phyloP scores from a whole-genome alignment of 2,888 invertebrate species.

The Philereme transversata region DNA sequence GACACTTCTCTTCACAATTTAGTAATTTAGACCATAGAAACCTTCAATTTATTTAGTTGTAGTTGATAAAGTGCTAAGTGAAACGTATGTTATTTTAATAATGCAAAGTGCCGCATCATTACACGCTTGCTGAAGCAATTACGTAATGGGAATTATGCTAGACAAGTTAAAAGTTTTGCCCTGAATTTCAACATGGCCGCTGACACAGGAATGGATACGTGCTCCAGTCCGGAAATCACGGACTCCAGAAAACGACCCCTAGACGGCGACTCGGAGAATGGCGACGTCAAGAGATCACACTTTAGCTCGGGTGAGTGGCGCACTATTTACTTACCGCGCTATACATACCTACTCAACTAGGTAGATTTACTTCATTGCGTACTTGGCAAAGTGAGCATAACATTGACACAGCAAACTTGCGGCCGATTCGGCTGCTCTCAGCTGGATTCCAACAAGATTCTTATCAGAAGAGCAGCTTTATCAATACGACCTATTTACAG shows the following conservation, averaged over 20 bases:
- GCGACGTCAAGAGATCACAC: constrained; percentile 94
- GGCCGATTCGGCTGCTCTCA: constrained; percentile 62
- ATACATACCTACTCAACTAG: constrained; percentile 41
- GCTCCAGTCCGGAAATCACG: constrained; percentile 95
- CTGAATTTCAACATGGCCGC: constrained; percentile 92
- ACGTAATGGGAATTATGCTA: constrained; percentile 85
- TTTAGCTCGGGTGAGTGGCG: constrained; percentile 92
- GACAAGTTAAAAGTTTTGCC: constrained; percentile 83
- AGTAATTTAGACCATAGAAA: constrained; percentile 71
- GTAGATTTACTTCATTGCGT: constrained; percentile 65
- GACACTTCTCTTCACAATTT: constrained; percentile 79
- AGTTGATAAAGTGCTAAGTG: constrained; percentile 80
- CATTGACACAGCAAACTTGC: constrained; percentile 72
- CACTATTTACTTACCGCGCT: constrained; percentile 49
- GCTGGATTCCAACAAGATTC: constrained; percentile 74
- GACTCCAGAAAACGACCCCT: constrained; percentile 96
- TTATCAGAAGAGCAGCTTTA: constrained; percentile 74
- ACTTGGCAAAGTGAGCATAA: constrained; percentile 74
- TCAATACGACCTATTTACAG: constrained; percentile 76
- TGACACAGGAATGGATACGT: constrained; percentile 97
- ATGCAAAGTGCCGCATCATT: constrained; percentile 76
- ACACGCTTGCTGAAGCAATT: constrained; percentile 77
- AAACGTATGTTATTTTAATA: constrained; percentile 69
- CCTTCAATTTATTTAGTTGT: constrained; percentile 68
- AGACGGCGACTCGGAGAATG: constrained; percentile 94